phyloP scores from a whole-genome alignment of 2,888 invertebrate genomes.

The Choreutis nemorana region DNA sequence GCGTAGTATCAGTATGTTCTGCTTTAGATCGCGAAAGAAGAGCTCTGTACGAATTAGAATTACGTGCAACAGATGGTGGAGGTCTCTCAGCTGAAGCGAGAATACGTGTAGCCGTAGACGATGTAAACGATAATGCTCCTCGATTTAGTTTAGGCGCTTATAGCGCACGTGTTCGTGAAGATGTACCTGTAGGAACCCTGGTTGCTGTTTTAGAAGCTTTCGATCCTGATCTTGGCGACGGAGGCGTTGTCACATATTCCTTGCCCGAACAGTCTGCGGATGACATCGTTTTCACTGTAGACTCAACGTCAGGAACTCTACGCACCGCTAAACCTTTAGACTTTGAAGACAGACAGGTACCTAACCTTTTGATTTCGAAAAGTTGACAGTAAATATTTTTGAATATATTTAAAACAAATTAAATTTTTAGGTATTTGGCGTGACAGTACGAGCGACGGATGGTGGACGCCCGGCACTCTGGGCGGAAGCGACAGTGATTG shows the following conservation, averaged over 20 bases:
- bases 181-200: slow-evolving; percentile 87
- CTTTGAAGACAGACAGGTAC: slow-evolving; percentile 83
- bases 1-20: slow-evolving; percentile 78
- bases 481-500: slow-evolving; percentile 80
- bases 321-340: slow-evolving; percentile 81
- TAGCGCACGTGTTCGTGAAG: slow-evolving; percentile 86
- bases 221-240: slow-evolving; percentile 86
- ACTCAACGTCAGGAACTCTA: slow-evolving; percentile 85
- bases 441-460: slow-evolving; percentile 86
- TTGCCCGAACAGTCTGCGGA: slow-evolving; percentile 73
- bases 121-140: slow-evolving; percentile 91
- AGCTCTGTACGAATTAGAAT: slow-evolving; percentile 79
- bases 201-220: slow-evolving; percentile 82
- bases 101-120: slow-evolving; percentile 83
- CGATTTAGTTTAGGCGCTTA: slow-evolving; percentile 80
- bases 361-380: background rate
- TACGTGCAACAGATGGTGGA: slow-evolving; percentile 82
- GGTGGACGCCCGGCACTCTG: slow-evolving; percentile 83
- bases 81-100: slow-evolving; percentile 82
- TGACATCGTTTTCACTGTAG: slow-evolving; percentile 81
- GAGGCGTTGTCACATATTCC: slow-evolving; percentile 83
- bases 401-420: background rate
- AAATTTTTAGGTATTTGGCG: slow-evolving; percentile 72
- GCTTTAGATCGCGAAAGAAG: slow-evolving; percentile 86
- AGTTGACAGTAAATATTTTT: background rate